Evolutionary conservation across 2,797 vertebrate genomes (phyloP).

Genomic region (Aeoliscus strigatus): DNA sequence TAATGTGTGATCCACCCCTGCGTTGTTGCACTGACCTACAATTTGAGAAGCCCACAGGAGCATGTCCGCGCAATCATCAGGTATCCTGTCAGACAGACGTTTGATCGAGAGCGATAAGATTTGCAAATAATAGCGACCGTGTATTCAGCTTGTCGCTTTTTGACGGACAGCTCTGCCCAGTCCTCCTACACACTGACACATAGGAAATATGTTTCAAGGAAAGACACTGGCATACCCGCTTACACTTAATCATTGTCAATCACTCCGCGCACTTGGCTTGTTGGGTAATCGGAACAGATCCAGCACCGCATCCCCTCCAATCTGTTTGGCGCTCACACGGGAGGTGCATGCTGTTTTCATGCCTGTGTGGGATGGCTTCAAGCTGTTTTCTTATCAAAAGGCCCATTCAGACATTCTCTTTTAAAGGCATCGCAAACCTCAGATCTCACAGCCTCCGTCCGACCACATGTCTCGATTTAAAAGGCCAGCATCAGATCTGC

Average conservation of each 20-base stretch:
- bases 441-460: constrained; percentile 71
- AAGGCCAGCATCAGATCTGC: constrained; percentile 68
- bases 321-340: constrained; percentile 73
- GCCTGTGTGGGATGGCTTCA: constrained; percentile 76
- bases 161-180: constrained; percentile 69
- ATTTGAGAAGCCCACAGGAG: too few species aligned
- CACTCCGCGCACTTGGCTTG: constrained; percentile 66
- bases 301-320: constrained; percentile 72
- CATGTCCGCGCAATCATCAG: too few species aligned
- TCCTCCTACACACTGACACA: constrained; percentile 68
- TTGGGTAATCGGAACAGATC: constrained; percentile 72
- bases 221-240: constrained; percentile 73
- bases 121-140: constrained; percentile 36
- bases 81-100: constrained; percentile 41
- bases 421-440: constrained; percentile 68
- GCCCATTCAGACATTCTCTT: constrained; percentile 74
- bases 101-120: constrained; percentile 50
- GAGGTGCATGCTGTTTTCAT: constrained; percentile 77
- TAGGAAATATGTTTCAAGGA: constrained; percentile 73
- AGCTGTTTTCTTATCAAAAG: constrained; percentile 77
- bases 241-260: constrained; percentile 76
- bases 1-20: constrained; percentile 11
- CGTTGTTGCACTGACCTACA: constrained; percentile 34
- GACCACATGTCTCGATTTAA: constrained; percentile 72
- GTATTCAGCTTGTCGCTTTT: constrained; percentile 62